These are phyloP conservation scores for Botia kubotai DNA, from an alignment of 2,797 vertebrate genomes.

Conservation along the genomic window DNA sequence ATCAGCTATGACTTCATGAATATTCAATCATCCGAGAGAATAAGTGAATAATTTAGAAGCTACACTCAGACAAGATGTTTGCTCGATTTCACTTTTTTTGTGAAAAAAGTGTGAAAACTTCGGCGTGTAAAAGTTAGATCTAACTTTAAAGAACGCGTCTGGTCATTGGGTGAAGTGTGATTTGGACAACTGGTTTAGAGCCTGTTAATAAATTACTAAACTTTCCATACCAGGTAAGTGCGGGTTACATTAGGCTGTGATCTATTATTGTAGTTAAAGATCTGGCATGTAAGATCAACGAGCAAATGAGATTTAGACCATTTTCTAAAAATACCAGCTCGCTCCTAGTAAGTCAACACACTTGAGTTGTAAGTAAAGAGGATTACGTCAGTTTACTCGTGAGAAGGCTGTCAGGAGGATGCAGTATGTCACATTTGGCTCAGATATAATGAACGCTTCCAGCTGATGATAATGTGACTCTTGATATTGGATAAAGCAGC, in stretches of 20 bases:
- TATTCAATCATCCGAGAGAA: conserved; percentile 9
- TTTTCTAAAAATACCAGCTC: conserved; percentile 55
- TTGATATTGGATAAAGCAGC: neutral
- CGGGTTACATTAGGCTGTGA: neutral
- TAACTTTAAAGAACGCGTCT: neutral
- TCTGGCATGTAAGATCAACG: neutral
- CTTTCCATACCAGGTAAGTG: neutral
- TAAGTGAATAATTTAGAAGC: conserved; percentile 23
- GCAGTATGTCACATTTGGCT: neutral
- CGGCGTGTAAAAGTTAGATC: neutral
- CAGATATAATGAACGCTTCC: neutral
- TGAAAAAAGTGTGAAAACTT: neutral
- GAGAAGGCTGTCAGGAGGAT: neutral
- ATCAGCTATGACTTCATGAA: conserved; percentile 14
- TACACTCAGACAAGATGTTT: neutral
- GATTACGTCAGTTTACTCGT: conserved; percentile 24
- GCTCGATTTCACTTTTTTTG: conserved; percentile 1
- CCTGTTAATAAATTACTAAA: neutral
- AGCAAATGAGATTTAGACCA: conserved; percentile 51
- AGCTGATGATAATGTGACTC: conserved; percentile 9
- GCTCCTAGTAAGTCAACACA: conserved; percentile 14
- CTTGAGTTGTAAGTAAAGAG: conserved; percentile 29
- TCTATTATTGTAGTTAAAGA: neutral
- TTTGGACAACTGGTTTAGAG: neutral
- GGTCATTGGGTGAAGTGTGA: neutral